A percentile compares a stretch with the other conserved stretches of the same genome.
Evolutionary conservation across 2,797 vertebrate genomes (phyloP).

Genomic region (Onychomys arenicola): DNA sequence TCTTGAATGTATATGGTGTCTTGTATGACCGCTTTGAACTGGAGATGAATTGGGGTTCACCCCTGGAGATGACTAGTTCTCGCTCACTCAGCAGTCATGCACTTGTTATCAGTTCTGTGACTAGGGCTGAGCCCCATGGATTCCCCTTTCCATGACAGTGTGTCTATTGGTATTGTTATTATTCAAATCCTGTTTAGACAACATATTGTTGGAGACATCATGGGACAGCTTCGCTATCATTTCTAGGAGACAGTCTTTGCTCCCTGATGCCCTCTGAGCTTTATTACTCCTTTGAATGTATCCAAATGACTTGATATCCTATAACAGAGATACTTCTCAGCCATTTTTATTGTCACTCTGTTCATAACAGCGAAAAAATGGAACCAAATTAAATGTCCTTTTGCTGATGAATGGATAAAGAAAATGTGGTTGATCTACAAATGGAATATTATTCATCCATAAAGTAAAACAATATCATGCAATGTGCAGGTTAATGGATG

Average conservation of each 20-base stretch:
- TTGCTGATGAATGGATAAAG: not conserved
- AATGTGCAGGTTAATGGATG: not conserved
- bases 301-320: not conserved
- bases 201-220: not conserved
- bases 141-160: not conserved
- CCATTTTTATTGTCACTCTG: not conserved
- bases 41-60: not conserved
- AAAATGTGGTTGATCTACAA: not conserved
- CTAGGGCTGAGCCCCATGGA: not conserved
- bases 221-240: not conserved
- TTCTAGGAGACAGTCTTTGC: not conserved
- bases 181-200: not conserved
- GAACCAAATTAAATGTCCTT: not conserved
- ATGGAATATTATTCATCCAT: not conserved
- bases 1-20: not conserved
- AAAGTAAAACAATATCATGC: not conserved
- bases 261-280: not conserved
- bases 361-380: not conserved
- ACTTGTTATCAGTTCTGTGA: not conserved
- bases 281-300: not conserved
- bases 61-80: not conserved
- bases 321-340: not conserved
- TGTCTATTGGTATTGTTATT: not conserved
- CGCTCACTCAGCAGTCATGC: not conserved
- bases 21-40: not conserved